phyloP scores from a whole-genome alignment of 1,140 invertebrate genomes.

The Trialeurodes vaporariorum region DNA sequence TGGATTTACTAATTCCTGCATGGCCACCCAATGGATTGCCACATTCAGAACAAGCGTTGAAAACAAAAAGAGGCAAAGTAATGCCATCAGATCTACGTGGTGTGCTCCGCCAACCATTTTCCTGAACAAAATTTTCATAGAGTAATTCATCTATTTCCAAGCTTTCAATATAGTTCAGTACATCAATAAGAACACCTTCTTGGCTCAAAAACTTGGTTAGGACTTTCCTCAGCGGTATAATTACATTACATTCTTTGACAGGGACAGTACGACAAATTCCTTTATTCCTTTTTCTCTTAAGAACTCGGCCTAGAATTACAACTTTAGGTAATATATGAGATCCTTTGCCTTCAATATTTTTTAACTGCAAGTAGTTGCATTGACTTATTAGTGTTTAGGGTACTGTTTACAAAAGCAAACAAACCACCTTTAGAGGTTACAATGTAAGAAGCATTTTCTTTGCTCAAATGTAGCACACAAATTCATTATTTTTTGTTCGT shows the following conservation, averaged over 20 bases:
- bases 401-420: not conserved
- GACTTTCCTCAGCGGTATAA: constrained; percentile 3
- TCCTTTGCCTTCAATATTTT: not conserved
- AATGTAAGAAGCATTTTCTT: not conserved
- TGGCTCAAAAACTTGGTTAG: not conserved
- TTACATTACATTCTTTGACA: not conserved
- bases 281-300: not conserved
- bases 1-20: constrained; percentile 24
- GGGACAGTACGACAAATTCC: not conserved
- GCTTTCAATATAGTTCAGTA: not conserved
- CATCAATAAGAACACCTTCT: not conserved
- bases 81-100: constrained; percentile 20
- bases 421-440: not conserved
- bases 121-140: constrained; percentile 26
- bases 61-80: constrained; percentile 28
- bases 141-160: not conserved
- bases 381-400: not conserved
- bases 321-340: not conserved
- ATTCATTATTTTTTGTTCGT: not conserved
- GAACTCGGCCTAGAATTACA: not conserved
- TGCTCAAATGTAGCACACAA: not conserved
- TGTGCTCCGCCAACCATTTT: constrained; percentile 24
- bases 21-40: constrained; percentile 31
- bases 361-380: not conserved
- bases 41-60: constrained; percentile 30